Evolutionary conservation across 2,888 invertebrate species (phyloP).

Genomic region (Trissolcus japonicus): DNA sequence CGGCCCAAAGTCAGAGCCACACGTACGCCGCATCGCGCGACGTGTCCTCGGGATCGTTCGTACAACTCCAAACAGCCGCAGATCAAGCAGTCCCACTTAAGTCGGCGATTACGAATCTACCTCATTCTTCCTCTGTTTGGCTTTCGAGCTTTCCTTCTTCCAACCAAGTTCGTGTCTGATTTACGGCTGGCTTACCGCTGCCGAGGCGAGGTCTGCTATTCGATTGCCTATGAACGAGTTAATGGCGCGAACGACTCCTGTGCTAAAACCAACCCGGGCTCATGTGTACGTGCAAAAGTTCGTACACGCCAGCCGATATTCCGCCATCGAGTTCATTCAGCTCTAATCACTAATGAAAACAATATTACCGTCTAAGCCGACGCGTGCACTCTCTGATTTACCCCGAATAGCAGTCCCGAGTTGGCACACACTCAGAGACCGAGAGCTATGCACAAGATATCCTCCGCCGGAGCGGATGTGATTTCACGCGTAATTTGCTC

Average conservation of each 20-base stretch:
- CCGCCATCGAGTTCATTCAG: conserved; percentile 43
- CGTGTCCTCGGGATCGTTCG: conserved; percentile 9
- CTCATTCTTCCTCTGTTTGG: conserved; percentile 70
- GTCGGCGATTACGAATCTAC: conserved; percentile 70
- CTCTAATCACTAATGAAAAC: conserved; percentile 69
- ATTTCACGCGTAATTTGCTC: conserved; percentile 55
- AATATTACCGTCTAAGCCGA: conserved; percentile 65
- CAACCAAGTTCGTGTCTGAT: conserved; percentile 58
- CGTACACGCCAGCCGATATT: conserved; percentile 11
- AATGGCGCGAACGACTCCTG: conserved; percentile 67
- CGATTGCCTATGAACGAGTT: conserved; percentile 74
- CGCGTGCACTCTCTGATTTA: conserved; percentile 62
- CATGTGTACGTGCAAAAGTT: conserved; percentile 30
- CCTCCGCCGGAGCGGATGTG: conserved; percentile 17
- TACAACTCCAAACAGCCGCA: conserved; percentile 27
- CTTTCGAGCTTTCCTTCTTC: conserved; percentile 69
- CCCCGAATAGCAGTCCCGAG: conserved; percentile 16
- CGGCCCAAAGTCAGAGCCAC: conserved; percentile 48
- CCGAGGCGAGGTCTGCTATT: conserved; percentile 54
- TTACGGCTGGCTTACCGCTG: conserved; percentile 56
- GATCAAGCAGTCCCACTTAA: conserved; percentile 68
- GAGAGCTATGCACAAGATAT: too few relatives aligned
- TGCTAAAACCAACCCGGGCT: conserved; percentile 36
- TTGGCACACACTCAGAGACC: conserved; percentile 27
- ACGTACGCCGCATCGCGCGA: conserved; percentile 13